Conservation (phyloP, 2,113 vertebrate species). For the Dolichallabes microphthalmus region DNA sequence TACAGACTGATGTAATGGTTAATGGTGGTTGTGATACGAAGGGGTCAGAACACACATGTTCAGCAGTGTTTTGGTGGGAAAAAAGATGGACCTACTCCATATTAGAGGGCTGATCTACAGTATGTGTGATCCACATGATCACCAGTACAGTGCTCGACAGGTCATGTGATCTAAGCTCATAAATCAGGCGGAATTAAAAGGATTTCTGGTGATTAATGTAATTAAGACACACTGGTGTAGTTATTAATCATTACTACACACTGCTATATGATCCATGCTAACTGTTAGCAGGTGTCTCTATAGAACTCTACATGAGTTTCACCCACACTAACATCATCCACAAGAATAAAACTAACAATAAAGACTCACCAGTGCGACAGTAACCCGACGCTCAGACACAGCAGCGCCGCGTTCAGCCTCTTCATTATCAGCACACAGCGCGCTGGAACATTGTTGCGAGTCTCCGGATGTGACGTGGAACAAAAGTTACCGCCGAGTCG, state of each 20-base stretch:
- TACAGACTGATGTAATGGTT: too few species aligned
- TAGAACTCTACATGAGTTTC: too few species aligned
- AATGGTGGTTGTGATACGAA: too few species aligned
- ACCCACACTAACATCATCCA: too few species aligned
- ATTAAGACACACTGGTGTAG: not conserved
- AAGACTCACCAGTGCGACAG: slow-evolving; percentile 31
- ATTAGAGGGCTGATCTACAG: not conserved
- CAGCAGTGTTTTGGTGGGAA: too few species aligned
- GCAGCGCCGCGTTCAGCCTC: slow-evolving; percentile 7
- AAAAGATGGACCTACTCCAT: too few species aligned
- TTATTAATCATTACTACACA: not conserved
- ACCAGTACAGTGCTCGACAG: not conserved
- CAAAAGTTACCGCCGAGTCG: not conserved
- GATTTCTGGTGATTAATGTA: not conserved
- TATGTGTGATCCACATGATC: not conserved
- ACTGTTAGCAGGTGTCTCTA: not conserved
- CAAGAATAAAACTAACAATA: too few species aligned
- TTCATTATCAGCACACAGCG: slow-evolving; percentile 29
- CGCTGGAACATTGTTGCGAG: not conserved
- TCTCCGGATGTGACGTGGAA: not conserved
- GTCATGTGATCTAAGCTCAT: not conserved
- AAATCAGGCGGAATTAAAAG: not conserved
- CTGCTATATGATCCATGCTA: not conserved
- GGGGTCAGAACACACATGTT: too few species aligned
- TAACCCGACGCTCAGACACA: not conserved